Conservation (phyloP, 2,113 vertebrate species). For the Nicator chloris region DNA sequence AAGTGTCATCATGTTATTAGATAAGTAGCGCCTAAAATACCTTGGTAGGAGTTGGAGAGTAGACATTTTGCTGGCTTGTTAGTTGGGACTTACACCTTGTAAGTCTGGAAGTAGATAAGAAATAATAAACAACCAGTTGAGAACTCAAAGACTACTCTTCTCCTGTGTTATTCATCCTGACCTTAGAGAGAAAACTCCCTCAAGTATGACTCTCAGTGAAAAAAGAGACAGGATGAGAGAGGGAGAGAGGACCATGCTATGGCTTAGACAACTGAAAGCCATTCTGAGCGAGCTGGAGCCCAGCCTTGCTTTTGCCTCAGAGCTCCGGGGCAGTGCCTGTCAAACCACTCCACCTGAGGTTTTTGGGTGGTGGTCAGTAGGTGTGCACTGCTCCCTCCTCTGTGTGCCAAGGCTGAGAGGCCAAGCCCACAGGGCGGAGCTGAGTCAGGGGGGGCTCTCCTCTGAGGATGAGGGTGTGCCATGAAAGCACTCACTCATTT, state of each 20-base stretch:
- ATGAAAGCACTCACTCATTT: not conserved
- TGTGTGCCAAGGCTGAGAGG: fast-evolving
- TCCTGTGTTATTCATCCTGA: no score
- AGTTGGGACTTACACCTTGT: no score
- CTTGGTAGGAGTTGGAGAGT: no score
- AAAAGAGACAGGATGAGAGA: not conserved
- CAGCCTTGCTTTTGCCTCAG: not conserved
- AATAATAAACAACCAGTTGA: no score
- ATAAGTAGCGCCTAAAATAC: no score
- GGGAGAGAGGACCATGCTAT: not conserved
- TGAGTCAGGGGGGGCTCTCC: not conserved
- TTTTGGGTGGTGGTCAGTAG: not conserved
- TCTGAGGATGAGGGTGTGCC: not conserved
- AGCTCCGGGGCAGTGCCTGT: not conserved
- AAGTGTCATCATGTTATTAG: no score
- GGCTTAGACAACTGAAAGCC: not conserved
- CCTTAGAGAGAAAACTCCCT: no score
- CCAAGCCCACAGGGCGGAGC: fast-evolving
- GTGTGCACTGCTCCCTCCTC: not conserved
- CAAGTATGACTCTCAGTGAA: not conserved
- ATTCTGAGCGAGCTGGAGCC: not conserved
- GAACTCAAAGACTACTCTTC: no score
- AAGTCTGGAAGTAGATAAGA: no score
- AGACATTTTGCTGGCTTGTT: no score
- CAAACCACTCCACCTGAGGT: not conserved